phyloP scores from a whole-genome alignment of 2,113 vertebrate genomes.

The Suncus etruscus region DNA sequence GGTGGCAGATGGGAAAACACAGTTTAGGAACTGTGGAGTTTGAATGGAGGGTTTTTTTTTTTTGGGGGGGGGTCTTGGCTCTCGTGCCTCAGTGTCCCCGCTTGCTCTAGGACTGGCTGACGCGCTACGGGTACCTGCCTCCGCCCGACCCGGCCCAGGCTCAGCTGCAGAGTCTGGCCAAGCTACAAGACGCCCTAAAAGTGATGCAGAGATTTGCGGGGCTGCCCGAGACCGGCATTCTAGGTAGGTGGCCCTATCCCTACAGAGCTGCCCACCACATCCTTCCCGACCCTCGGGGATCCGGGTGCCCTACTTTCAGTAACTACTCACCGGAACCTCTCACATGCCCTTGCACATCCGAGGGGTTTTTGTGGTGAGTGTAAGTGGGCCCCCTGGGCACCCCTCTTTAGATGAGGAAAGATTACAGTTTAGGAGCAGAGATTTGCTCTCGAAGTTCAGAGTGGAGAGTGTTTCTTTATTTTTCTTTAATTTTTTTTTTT shows the following conservation, averaged over 20 bases:
- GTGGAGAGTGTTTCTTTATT: no score
- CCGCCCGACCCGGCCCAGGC: constrained; percentile 89
- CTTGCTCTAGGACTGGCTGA: constrained; percentile 91
- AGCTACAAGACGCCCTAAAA: constrained; percentile 88
- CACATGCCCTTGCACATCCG: no score
- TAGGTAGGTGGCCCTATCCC: constrained; percentile 86
- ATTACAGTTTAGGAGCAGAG: no score
- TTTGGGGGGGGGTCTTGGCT: no score
- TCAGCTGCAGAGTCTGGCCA: constrained; percentile 88
- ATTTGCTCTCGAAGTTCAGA: no score
- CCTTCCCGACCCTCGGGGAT: no score
- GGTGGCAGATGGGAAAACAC: not conserved
- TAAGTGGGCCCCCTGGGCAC: no score
- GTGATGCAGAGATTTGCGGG: constrained; percentile 94
- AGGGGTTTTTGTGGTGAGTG: no score
- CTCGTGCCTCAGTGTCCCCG: not conserved
- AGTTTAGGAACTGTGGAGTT: not conserved
- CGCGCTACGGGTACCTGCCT: constrained; percentile 93
- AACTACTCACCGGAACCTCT: no score
- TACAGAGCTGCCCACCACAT: not conserved
- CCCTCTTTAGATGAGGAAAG: not conserved
- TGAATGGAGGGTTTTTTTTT: no score
- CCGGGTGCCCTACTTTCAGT: no score
- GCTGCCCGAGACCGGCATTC: constrained; percentile 87
- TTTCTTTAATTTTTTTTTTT: no score